Evolutionary conservation across 2,113 vertebrate genomes (phyloP).

Genomic region (Leptocoma aspasia): DNA sequence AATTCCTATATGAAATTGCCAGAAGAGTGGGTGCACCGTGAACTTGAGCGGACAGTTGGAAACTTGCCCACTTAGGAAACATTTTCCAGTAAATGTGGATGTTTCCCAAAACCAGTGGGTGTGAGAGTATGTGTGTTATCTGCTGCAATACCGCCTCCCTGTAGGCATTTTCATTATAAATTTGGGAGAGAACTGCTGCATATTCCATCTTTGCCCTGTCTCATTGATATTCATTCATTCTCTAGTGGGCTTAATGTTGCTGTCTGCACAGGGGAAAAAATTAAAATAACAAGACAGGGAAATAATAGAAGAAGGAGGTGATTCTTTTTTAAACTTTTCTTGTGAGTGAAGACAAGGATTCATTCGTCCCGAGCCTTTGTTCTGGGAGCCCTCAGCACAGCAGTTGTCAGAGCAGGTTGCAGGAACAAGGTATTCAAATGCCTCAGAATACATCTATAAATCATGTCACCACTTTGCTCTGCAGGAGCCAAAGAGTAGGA

Average conservation of each 20-base stretch:
- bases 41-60: not conserved
- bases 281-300: slow-evolving; percentile 24
- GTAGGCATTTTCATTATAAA: not conserved
- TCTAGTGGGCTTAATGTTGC: not conserved
- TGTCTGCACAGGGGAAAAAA: not conserved
- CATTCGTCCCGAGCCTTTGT: not conserved
- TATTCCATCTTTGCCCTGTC: not conserved
- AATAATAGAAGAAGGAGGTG: not conserved
- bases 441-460: not conserved
- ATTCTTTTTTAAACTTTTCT: slow-evolving; percentile 17
- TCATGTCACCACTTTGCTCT: slow-evolving; percentile 10
- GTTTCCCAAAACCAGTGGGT: not conserved
- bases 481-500: not conserved
- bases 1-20: not conserved
- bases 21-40: not conserved
- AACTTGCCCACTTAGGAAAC: not conserved
- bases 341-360: not conserved
- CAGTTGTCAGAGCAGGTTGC: not conserved
- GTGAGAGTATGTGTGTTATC: not conserved
- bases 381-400: not conserved
- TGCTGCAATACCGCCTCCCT: not conserved
- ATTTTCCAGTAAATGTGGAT: not conserved
- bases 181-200: not conserved
- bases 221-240: slow-evolving; percentile 27
- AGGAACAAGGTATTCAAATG: not conserved